phyloP scores from a whole-genome alignment of 2,888 invertebrate species.

The Ditylenchus weischeri region DNA sequence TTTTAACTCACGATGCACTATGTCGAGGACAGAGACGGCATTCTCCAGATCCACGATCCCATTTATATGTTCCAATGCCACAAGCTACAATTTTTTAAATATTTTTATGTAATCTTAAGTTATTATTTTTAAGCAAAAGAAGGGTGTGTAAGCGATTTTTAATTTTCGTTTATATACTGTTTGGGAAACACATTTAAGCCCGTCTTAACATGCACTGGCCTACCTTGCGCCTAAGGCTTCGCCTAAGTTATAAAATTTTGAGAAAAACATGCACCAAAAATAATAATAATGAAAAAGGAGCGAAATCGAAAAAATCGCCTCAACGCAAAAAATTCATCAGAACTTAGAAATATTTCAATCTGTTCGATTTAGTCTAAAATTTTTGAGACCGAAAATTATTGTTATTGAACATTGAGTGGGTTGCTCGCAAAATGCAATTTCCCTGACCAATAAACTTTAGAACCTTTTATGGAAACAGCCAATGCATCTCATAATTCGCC shows the following conservation, averaged over 20 bases:
- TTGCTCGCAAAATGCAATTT: neutral
- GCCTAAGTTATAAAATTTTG: too few relatives aligned
- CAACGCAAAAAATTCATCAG: too few relatives aligned
- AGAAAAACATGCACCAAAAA: too few relatives aligned
- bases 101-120: too few relatives aligned
- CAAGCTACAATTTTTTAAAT: constrained; percentile 67
- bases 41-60: constrained; percentile 76
- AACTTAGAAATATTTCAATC: neutral
- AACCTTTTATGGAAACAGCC: constrained; percentile 1
- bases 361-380: neutral
- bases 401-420: neutral
- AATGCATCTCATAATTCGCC: constrained; percentile 2
- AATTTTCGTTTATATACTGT: too few relatives aligned
- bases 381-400: constrained; percentile 2
- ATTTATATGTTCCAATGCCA: constrained; percentile 79
- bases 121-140: too few relatives aligned
- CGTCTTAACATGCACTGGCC: too few relatives aligned
- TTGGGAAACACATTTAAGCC: too few relatives aligned
- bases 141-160: too few relatives aligned
- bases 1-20: constrained; percentile 69
- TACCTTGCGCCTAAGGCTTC: too few relatives aligned
- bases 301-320: too few relatives aligned
- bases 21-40: constrained; percentile 85
- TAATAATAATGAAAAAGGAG: too few relatives aligned
- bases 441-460: constrained; percentile 2